phyloP scores from a whole-genome alignment of 1,140 invertebrate species.

The Amphibalanus amphitrite region DNA sequence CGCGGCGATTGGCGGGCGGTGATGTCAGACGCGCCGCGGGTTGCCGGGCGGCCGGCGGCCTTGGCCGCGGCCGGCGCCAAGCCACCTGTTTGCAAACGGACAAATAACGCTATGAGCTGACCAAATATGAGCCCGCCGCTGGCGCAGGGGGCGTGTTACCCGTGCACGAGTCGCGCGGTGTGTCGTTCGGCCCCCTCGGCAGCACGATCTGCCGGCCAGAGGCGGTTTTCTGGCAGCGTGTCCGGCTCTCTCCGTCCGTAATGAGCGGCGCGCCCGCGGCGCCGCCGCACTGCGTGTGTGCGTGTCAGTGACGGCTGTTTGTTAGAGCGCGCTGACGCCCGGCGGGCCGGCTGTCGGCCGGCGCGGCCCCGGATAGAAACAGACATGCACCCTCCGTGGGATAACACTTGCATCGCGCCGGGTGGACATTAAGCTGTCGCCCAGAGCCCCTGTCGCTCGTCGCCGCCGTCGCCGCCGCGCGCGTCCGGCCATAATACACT shows the following conservation, averaged over 20 bases:
- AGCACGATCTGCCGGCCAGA: not conserved
- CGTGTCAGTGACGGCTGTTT: not conserved
- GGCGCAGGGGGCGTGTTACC: not conserved
- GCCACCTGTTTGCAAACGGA: not conserved
- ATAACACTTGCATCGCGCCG: not conserved
- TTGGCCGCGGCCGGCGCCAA: not conserved
- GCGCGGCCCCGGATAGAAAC: not conserved
- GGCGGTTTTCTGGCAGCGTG: not conserved
- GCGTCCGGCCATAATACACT: not conserved
- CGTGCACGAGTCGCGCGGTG: not conserved
- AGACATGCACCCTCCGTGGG: not conserved
- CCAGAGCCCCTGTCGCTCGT: not conserved
- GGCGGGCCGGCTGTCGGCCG: too few relatives aligned
- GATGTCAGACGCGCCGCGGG: constrained; percentile 21
- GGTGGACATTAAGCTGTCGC: not conserved
- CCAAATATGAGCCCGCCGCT: not conserved
- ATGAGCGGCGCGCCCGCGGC: not conserved
- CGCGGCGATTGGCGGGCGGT: constrained; percentile 31
- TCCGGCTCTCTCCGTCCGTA: not conserved
- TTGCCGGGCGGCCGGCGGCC: constrained; percentile 14
- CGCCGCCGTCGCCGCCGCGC: too few relatives aligned
- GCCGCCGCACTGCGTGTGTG: not conserved
- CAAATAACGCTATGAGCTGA: not conserved
- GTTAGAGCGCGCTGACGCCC: too few relatives aligned
- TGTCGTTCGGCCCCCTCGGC: too few relatives aligned